phyloP scores from a whole-genome alignment of 1,140 invertebrate genomes.

The Drosophila malerkotliana region DNA sequence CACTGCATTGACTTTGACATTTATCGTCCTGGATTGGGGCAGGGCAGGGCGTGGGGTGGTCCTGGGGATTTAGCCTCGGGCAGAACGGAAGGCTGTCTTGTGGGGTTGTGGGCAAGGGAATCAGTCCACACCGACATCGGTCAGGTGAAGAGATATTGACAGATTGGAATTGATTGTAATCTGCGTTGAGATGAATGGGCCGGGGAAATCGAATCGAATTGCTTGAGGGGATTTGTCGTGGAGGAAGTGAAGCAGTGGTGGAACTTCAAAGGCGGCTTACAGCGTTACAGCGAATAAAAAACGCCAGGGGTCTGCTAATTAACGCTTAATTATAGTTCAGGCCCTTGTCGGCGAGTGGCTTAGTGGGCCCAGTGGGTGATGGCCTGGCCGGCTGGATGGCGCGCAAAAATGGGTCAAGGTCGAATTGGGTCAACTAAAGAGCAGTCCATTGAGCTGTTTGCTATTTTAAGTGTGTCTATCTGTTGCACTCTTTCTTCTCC shows the following conservation, averaged over 20 bases:
- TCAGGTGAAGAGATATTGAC: constrained; percentile 58
- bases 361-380: not conserved
- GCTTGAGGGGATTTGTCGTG: constrained; percentile 3
- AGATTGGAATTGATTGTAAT: constrained; percentile 62
- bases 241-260: constrained; percentile 15
- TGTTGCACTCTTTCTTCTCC: constrained; percentile 28
- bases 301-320: constrained; percentile 32
- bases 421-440: constrained; percentile 72
- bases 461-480: constrained; percentile 62
- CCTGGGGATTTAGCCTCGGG: constrained; percentile 13
- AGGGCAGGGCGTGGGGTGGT: constrained; percentile 5
- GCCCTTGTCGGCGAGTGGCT: constrained; percentile 7
- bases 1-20: constrained; percentile 79
- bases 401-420: constrained; percentile 71
- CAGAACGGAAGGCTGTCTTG: not conserved
- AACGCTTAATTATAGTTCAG: constrained; percentile 49
- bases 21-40: constrained; percentile 47
- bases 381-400: constrained; percentile 9
- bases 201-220: constrained; percentile 11
- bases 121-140: constrained; percentile 7
- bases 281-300: not conserved
- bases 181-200: constrained; percentile 50
- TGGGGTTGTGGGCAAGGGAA: constrained; percentile 5
- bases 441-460: constrained; percentile 66
- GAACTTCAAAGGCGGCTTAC: constrained; percentile 22